Conservation (phyloP, 2,888 invertebrate genomes). For the Caenorhabditis japonica region DNA sequence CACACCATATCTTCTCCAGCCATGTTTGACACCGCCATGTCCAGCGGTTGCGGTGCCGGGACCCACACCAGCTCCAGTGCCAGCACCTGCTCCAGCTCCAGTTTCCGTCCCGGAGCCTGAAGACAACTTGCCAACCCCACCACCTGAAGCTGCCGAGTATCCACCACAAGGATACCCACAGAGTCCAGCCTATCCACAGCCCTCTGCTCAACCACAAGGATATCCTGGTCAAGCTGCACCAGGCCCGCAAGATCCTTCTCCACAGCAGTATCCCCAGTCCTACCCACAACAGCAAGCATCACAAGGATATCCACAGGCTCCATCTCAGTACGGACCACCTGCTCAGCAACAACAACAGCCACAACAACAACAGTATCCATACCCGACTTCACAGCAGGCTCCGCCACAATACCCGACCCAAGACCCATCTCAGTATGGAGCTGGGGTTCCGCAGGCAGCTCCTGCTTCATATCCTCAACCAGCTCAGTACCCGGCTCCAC, state of each 20-base stretch:
- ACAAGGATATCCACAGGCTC: slow-evolving; percentile 12
- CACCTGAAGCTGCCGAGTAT: slow-evolving; percentile 34
- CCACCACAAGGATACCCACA: slow-evolving; percentile 35
- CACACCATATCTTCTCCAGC: slow-evolving; percentile 30
- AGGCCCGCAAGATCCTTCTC: neutral
- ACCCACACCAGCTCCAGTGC: slow-evolving; percentile 12
- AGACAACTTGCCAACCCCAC: slow-evolving; percentile 38
- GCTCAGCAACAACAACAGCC: slow-evolving; percentile 4
- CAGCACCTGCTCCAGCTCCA: slow-evolving; percentile 24
- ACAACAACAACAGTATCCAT: neutral
- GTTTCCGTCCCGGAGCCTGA: slow-evolving; percentile 6
- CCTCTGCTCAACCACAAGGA: neutral
- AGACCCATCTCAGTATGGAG: too few relatives aligned
- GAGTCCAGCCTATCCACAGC: slow-evolving; percentile 8
- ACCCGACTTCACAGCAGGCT: neutral
- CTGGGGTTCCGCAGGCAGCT: neutral
- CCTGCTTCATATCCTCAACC: neutral
- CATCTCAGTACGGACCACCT: slow-evolving; percentile 14
- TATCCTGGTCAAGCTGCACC: neutral
- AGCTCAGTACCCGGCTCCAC: neutral
- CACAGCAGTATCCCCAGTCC: neutral
- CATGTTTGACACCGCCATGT: slow-evolving; percentile 41
- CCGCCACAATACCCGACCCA: too few relatives aligned
- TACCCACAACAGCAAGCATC: slow-evolving; percentile 10
- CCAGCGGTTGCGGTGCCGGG: slow-evolving; percentile 14